phyloP scores from a whole-genome alignment of 2,888 invertebrate genomes.

The Nephrocerus scutellatus region DNA sequence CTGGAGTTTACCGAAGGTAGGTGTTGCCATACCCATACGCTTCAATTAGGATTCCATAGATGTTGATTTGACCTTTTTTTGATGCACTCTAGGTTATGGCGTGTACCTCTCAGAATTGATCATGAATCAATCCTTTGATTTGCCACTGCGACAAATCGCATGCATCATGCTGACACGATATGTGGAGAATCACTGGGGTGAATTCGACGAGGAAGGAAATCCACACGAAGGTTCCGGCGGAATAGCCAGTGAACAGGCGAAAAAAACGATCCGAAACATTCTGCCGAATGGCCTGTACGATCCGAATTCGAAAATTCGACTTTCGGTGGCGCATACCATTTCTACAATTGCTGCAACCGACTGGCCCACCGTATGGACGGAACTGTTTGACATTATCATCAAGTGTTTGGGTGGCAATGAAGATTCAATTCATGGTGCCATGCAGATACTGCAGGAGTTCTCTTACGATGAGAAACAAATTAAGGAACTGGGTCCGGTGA shows the following conservation, averaged over 20 bases:
- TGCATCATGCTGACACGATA: conserved; percentile 66
- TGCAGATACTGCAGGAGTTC: conserved; percentile 64
- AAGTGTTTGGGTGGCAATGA: conserved; percentile 56
- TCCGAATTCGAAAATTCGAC: conserved; percentile 59
- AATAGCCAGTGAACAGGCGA: conserved; percentile 51
- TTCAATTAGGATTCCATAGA: not conserved
- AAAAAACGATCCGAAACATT: conserved; percentile 57
- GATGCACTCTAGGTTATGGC: conserved; percentile 48
- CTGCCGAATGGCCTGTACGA: conserved; percentile 60
- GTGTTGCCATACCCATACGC: not conserved
- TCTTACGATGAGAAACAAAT: conserved; percentile 62
- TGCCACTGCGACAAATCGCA: conserved; percentile 60
- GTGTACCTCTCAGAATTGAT: conserved; percentile 62
- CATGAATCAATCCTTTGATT: conserved; percentile 54
- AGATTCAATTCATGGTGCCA: conserved; percentile 62
- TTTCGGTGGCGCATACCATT: conserved; percentile 63
- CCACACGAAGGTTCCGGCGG: conserved; percentile 35
- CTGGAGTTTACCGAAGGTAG: conserved; percentile 64
- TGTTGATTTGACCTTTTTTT: not conserved
- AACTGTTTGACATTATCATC: conserved; percentile 60
- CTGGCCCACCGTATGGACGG: conserved; percentile 67
- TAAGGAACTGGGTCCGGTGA: conserved; percentile 59
- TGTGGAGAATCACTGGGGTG: conserved; percentile 62
- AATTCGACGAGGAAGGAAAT: conserved; percentile 48
- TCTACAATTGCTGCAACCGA: conserved; percentile 65